Evolutionary conservation across 2,888 invertebrate genomes (phyloP), one percentile per base, ranked within the genome.

Genomic region (Mesodorylaimus sp.): DNA sequence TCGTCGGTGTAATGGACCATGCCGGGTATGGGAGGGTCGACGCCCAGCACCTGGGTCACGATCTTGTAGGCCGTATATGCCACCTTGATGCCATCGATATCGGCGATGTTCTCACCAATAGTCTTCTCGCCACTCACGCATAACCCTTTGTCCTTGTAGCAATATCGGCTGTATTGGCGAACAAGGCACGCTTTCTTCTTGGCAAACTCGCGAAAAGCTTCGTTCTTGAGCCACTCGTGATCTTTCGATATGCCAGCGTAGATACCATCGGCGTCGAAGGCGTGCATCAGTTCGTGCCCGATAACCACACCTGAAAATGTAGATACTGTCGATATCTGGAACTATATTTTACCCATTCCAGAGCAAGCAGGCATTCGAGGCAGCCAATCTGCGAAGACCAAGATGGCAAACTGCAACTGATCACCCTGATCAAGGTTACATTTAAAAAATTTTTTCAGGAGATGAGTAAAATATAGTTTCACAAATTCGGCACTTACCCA

Each of bases 201-300:
- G 3, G 24, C 19, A 19, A 43, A 43, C 7, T 26, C 26, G 10
- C 27, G 24, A 10, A 43, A 26, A 5, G 44, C 27, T 21, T 25
- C 24, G 24, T 24, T 7, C 27, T 43, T 43, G 5, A 43, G 19
- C 44, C 44, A 43, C 13, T 13, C 10, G 24, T 43, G 24, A 13
- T 10, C 7, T n/a, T n/a, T n/a, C 3, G 44, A 7, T 19, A 27
- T 25, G 10, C 27, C 27, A 13, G 24, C 44, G 10, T 5, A 10
- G 7, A 43, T 43, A 5, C 44, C 26, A 26, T 26, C 7, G 13
- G 24, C 44, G 44, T 43, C 44, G 27, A 43, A 43, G 19, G 26
- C 44, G 44, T 43, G 44, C 27, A 43, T 26, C 27, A 43, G 19
- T 43, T 43, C 44, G 27, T 43, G 44, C 5, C 44, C 44, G 19